phyloP scores from a whole-genome alignment of 2,888 invertebrate species.

The Carterocephalus palaemon region DNA sequence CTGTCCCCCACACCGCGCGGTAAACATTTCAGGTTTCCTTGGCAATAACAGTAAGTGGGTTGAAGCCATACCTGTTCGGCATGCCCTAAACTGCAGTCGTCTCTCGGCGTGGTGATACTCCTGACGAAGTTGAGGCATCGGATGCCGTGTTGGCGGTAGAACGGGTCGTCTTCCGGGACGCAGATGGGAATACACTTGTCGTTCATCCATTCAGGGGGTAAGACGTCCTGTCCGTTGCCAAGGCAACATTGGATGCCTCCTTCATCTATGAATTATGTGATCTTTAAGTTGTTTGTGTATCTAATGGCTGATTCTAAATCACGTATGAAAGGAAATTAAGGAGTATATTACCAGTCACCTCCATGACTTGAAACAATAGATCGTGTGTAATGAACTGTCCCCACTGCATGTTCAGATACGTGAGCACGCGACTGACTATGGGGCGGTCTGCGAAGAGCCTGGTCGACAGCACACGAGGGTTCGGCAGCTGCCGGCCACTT shows the following conservation, averaged over 20 bases:
- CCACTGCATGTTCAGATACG: conserved; percentile 84
- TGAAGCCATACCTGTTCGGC: conserved; percentile 81
- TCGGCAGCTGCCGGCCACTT: conserved; percentile 79
- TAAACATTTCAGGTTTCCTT: too few relatives aligned
- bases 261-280: conserved; percentile 53
- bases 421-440: conserved; percentile 71
- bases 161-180: conserved; percentile 75
- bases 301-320: too few relatives aligned
- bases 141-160: conserved; percentile 68
- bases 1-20: too few relatives aligned
- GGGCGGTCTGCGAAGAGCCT: conserved; percentile 76
- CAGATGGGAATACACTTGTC: conserved; percentile 80
- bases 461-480: conserved; percentile 81
- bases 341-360: conserved; percentile 64
- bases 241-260: conserved; percentile 77
- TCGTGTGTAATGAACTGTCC: conserved; percentile 86
- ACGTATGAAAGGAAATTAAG: background rate
- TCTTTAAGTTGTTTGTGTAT: too few relatives aligned
- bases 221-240: conserved; percentile 57
- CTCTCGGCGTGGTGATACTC: conserved; percentile 75
- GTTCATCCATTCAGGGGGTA: conserved; percentile 68
- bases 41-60: too few relatives aligned
- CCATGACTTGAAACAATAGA: conserved; percentile 81
- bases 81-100: conserved; percentile 77
- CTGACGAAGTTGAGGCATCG: conserved; percentile 81